These are phyloP conservation scores for Cylloceria caligata DNA, from an alignment of 2,888 invertebrate species.

Conservation along the genomic window DNA sequence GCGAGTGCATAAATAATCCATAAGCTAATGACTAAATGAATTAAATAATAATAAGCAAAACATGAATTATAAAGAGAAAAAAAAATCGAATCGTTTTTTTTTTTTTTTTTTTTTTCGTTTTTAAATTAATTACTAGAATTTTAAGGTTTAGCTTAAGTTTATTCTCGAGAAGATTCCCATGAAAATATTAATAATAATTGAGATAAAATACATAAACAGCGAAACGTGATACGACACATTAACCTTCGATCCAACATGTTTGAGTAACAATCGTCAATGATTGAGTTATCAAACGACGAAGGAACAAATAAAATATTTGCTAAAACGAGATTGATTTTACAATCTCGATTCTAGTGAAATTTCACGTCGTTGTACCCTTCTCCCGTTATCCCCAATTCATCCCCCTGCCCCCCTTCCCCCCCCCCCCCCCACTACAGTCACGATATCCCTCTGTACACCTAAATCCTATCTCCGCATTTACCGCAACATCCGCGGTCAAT, in stretches of 20 bases:
- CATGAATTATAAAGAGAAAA: conserved; percentile 26
- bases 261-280: conserved; percentile 16
- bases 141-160: conserved; percentile 53
- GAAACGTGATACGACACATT: not conserved
- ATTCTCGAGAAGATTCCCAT: too few relatives aligned
- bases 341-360: conserved; percentile 50
- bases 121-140: conserved; percentile 41
- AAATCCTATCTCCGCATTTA: too few relatives aligned
- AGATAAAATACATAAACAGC: not conserved
- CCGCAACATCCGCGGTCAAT: conserved; percentile 56
- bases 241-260: not conserved
- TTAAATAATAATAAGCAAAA: not conserved
- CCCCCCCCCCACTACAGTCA: too few relatives aligned
- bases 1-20: conserved; percentile 15
- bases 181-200: conserved; percentile 6
- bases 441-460: too few relatives aligned
- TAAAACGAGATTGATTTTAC: conserved; percentile 64
- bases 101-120: too few relatives aligned
- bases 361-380: conserved; percentile 18
- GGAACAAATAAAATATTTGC: not conserved
- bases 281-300: conserved; percentile 11
- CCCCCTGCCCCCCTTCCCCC: too few relatives aligned
- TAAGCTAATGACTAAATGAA: conserved; percentile 16
- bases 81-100: conserved; percentile 41
- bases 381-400: too few relatives aligned